These are phyloP conservation scores for Drosophila aldrichi DNA, from an alignment of 2,888 invertebrate genomes.

Conservation along the genomic window DNA sequence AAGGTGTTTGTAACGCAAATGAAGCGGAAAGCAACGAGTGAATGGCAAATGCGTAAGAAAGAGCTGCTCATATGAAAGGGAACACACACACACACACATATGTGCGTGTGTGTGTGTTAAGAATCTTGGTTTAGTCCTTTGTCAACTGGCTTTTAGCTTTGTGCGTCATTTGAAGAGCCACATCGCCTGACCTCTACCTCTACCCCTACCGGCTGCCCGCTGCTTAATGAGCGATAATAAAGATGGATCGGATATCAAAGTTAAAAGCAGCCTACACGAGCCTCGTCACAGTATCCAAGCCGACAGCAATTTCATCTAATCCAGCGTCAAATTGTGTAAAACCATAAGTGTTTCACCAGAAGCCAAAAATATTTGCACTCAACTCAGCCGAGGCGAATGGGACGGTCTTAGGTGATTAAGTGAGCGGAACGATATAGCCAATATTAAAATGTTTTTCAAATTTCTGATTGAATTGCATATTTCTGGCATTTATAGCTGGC, in stretches of 20 bases:
- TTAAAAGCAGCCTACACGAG: conserved; percentile 23
- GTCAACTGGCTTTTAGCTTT: conserved; percentile 31
- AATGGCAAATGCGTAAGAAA: conserved; percentile 44
- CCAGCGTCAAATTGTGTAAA: conserved; percentile 12
- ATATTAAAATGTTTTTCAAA: conserved; percentile 2
- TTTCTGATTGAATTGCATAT: neutral
- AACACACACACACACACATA: conserved; percentile 9
- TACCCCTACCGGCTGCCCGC: conserved; percentile 5
- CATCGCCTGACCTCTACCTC: neutral
- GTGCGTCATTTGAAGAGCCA: conserved; percentile 26
- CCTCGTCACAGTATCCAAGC: conserved; percentile 10
- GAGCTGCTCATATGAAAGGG: conserved; percentile 22
- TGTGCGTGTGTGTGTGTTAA: neutral
- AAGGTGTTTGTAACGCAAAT: conserved; percentile 73
- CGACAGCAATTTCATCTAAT: conserved; percentile 11
- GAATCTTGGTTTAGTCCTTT: conserved; percentile 29
- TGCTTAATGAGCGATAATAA: conserved; percentile 71
- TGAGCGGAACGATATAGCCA: conserved; percentile 3
- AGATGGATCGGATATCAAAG: conserved; percentile 72
- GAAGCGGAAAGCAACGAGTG: conserved; percentile 49
- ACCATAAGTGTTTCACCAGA: conserved; percentile 23
- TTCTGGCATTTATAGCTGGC: neutral
- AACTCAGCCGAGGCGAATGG: neutral
- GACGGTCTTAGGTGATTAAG: neutral
- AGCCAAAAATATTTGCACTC: conserved; percentile 5